Percentiles rank a stretch among this genome's conserved stretches.
phyloP scores from a whole-genome alignment of 2,888 invertebrate genomes.

The Torymus texanus region DNA sequence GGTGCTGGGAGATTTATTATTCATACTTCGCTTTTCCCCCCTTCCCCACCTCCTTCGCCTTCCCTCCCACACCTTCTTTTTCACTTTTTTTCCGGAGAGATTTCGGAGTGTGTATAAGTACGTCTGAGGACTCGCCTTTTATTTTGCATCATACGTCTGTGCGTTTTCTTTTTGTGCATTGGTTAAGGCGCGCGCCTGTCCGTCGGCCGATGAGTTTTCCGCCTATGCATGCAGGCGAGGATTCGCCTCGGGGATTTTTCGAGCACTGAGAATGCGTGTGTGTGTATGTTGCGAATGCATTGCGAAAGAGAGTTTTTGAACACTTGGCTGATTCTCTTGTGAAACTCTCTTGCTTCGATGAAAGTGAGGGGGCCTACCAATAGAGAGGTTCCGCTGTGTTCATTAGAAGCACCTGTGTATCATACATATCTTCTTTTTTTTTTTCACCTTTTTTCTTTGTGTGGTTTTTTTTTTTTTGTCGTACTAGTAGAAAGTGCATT shows the following conservation, averaged over 20 bases:
- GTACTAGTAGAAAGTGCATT: neutral
- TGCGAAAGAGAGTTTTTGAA: slow-evolving; percentile 52
- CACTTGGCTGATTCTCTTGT: slow-evolving; percentile 51
- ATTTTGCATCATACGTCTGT: no score
- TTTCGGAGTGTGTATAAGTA: no score
- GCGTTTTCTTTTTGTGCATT: neutral
- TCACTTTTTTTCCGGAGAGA: no score
- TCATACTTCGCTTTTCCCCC: neutral
- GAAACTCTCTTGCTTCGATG: slow-evolving; percentile 50
- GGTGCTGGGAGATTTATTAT: slow-evolving; percentile 37
- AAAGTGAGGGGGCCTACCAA: slow-evolving; percentile 42
- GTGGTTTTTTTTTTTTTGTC: neutral
- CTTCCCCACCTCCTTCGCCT: neutral
- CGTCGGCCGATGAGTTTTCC: slow-evolving; percentile 18
- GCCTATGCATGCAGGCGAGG: neutral
- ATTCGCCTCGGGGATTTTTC: slow-evolving; percentile 46
- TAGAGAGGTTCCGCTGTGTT: slow-evolving; percentile 15
- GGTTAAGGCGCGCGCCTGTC: neutral
- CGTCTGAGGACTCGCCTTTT: no score
- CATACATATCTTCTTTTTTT: neutral
- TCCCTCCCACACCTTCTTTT: neutral
- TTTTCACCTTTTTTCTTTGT: neutral
- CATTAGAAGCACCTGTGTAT: neutral
- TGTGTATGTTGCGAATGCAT: slow-evolving; percentile 29
- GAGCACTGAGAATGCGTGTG: neutral